Evolutionary conservation across 2,888 invertebrate species (phyloP).

Genomic region (Sinotaia quadrata): DNA sequence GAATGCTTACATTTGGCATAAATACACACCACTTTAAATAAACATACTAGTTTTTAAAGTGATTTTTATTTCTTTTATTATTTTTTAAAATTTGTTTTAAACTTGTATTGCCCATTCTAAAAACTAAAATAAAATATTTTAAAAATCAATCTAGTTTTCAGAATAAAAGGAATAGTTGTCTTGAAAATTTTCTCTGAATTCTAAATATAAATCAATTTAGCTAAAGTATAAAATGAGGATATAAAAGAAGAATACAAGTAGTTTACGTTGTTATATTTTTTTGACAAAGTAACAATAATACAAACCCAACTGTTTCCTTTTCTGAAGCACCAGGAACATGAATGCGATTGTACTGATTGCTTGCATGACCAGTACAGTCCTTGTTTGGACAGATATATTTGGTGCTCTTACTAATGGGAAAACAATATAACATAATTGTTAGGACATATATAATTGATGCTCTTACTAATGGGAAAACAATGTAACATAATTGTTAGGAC

Average conservation of each 20-base stretch:
- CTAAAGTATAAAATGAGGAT: too few species aligned
- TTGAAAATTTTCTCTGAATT: background rate
- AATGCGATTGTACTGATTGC: conserved; percentile 61
- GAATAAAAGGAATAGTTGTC: background rate
- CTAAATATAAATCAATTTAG: background rate
- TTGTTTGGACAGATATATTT: conserved; percentile 56
- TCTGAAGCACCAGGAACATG: conserved; percentile 65
- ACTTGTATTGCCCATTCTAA: too few species aligned
- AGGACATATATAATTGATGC: conserved; percentile 60
- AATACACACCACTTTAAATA: too few species aligned
- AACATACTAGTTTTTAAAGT: too few species aligned
- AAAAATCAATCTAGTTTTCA: background rate
- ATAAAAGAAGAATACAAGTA: too few species aligned
- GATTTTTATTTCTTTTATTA: too few species aligned
- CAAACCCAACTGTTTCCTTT: conserved; percentile 60
- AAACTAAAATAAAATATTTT: background rate
- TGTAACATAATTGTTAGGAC: conserved; percentile 33
- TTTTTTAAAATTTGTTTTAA: too few species aligned
- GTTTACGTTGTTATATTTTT: background rate
- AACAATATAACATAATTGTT: background rate
- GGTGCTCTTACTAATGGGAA: conserved; percentile 54
- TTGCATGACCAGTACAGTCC: conserved; percentile 56
- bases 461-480: conserved; percentile 47
- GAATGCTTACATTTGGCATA: too few species aligned
- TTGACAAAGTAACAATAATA: background rate